Conservation (phyloP, 2,888 invertebrate genomes). For the Lissocephala sabroskyi region DNA sequence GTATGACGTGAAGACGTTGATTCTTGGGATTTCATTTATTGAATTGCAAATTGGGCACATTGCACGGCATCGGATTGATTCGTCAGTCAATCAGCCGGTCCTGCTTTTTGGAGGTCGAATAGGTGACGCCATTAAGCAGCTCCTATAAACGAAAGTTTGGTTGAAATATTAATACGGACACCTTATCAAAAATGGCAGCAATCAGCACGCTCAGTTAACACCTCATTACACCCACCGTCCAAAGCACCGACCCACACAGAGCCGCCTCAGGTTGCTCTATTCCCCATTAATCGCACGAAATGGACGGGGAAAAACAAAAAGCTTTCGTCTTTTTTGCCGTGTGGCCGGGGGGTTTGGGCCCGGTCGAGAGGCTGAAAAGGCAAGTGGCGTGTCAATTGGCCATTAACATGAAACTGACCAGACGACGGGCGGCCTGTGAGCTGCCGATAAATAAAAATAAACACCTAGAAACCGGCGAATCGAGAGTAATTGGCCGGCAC, state of each 20-base stretch:
- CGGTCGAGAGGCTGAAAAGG: constrained; percentile 24
- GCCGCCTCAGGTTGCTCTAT: constrained; percentile 7
- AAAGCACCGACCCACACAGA: constrained; percentile 6
- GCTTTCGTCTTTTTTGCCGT: constrained; percentile 19
- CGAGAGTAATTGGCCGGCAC: constrained; percentile 5
- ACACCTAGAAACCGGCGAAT: constrained; percentile 12
- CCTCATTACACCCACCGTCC: constrained; percentile 36
- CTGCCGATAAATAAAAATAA: constrained; percentile 47
- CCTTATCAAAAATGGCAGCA: constrained; percentile 64
- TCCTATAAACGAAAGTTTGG: constrained; percentile 37
- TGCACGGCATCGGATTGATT: too few species aligned
- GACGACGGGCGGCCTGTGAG: constrained; percentile 11
- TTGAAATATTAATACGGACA: constrained; percentile 55
- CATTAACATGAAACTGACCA: constrained; percentile 48
- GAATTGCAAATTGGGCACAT: too few species aligned
- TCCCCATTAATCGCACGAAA: constrained; percentile 27
- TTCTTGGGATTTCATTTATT: too few species aligned
- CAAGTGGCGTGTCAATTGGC: constrained; percentile 64
- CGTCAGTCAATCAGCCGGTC: too few species aligned
- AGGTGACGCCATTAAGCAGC: background rate
- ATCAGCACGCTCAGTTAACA: constrained; percentile 63
- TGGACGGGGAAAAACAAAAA: constrained; percentile 11
- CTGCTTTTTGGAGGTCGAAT: too few species aligned
- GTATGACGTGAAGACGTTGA: too few species aligned
- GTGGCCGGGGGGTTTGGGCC: background rate